Evolutionary conservation across 2,113 vertebrate genomes (phyloP).

Genomic region (Herpetotheres cachinnans): DNA sequence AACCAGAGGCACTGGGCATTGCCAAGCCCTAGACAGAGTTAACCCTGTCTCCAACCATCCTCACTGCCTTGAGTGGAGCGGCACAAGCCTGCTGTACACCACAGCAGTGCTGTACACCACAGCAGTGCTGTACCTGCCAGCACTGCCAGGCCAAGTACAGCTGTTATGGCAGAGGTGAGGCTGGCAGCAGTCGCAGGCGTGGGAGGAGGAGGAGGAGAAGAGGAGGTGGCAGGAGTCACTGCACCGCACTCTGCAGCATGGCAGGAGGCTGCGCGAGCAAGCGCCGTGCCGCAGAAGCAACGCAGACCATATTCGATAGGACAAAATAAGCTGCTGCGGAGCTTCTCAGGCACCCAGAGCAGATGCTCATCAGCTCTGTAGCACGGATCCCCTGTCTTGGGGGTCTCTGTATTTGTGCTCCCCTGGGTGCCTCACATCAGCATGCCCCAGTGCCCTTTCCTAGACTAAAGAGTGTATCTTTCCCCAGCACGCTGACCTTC

Average conservation of each 20-base stretch:
- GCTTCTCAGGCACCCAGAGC: not conserved
- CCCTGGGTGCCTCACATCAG: not conserved
- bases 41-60: not conserved
- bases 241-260: rapidly evolving
- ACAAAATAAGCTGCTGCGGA: not conserved
- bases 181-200: not conserved
- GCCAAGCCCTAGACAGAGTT: not conserved
- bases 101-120: no score
- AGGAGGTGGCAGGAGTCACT: no score
- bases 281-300: not conserved
- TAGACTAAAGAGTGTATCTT: not conserved
- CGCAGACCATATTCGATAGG: not conserved
- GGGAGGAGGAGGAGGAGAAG: not conserved
- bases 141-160: not conserved
- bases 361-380: not conserved
- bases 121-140: not conserved
- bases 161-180: not conserved
- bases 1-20: not conserved
- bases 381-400: not conserved
- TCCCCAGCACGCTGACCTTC: not conserved
- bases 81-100: not conserved
- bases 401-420: not conserved
- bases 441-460: not conserved
- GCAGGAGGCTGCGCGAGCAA: rapidly evolving
- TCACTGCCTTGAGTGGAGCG: not conserved